Percentiles rank a stretch among this genome's conserved stretches.
phyloP scores from a whole-genome alignment of 2,888 invertebrate genomes.

The Metallyticus violacea region DNA sequence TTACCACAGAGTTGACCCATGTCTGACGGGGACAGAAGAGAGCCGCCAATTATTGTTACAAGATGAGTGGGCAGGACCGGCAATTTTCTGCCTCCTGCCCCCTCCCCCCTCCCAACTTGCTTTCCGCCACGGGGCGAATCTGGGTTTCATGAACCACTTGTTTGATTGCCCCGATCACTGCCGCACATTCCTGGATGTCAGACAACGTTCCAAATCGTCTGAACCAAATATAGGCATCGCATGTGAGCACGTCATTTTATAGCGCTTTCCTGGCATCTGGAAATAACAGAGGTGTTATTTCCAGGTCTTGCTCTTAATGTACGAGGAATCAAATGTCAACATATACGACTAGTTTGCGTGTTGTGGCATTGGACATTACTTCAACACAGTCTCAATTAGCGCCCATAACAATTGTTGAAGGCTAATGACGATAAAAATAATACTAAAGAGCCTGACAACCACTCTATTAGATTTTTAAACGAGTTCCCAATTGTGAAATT shows the following conservation, averaged over 20 bases:
- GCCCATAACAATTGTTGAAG: no score
- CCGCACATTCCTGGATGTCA: background rate
- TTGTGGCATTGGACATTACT: no score
- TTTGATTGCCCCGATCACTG: conserved; percentile 7
- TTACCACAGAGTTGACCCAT: conserved; percentile 15
- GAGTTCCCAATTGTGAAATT: no score
- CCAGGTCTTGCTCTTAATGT: no score
- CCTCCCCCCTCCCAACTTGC: background rate
- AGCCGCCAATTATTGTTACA: conserved; percentile 15
- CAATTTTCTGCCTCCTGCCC: conserved; percentile 4
- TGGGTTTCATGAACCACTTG: conserved; percentile 8
- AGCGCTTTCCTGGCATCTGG: background rate
- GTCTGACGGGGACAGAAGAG: conserved; percentile 10
- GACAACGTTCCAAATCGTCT: background rate
- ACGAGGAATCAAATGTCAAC: no score
- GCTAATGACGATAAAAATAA: no score
- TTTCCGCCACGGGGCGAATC: conserved; percentile 3
- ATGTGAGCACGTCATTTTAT: background rate
- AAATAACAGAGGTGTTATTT: background rate
- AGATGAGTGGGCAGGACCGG: conserved; percentile 6
- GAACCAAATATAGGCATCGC: background rate
- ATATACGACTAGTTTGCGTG: no score
- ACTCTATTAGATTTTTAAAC: no score
- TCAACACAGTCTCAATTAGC: no score
- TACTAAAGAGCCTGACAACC: no score